Conservation (phyloP, 2,888 invertebrate species). For the Lasiommata megera region DNA sequence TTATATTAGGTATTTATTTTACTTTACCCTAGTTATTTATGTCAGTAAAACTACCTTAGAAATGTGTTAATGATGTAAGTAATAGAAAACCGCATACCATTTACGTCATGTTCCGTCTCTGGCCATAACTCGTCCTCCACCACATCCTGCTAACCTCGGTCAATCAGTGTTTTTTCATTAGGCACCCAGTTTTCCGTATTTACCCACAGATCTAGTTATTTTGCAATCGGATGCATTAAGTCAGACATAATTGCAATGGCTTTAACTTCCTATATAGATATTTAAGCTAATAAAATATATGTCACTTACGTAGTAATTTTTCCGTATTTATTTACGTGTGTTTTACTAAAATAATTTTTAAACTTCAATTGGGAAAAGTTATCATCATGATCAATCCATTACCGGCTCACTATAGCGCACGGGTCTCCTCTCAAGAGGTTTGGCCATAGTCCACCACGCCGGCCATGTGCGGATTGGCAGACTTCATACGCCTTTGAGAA, state of each 20-base stretch:
- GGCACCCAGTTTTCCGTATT: conserved; percentile 16
- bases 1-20: no score
- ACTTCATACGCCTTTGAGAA: no score
- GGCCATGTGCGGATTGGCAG: no score
- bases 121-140: conserved; percentile 12
- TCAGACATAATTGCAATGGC: conserved; percentile 2
- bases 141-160: conserved; percentile 22
- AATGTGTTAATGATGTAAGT: not conserved
- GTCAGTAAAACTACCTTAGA: not conserved
- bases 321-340: not conserved
- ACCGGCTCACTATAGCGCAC: no score
- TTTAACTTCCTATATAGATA: not conserved
- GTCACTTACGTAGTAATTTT: not conserved
- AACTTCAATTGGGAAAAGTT: no score
- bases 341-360: no score
- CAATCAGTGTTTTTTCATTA: conserved; percentile 13
- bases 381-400: no score
- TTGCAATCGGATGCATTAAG: conserved; percentile 25
- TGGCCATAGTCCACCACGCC: no score
- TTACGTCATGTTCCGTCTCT: not conserved
- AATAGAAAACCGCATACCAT: conserved; percentile 1
- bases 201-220: conserved; percentile 18
- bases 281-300: not conserved
- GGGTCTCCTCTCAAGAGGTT: no score
- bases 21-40: not conserved